These are phyloP conservation scores for Nerophis ophidion DNA, from an alignment of 2,113 vertebrate species.

Conservation along the genomic window DNA sequence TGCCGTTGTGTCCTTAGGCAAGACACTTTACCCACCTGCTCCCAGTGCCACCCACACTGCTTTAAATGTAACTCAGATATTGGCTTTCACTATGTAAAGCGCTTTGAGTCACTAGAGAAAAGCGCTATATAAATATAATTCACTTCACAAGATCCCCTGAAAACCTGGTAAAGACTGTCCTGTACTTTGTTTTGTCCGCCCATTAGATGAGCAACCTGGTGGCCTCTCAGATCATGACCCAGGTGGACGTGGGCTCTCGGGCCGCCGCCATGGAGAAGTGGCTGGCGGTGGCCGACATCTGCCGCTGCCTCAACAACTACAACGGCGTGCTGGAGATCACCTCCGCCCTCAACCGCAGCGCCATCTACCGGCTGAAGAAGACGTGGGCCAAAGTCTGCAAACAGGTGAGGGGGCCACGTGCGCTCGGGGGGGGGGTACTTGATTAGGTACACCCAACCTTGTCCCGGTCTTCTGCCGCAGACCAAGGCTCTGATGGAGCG, in stretches of 20 bases:
- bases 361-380: conserved; percentile 97
- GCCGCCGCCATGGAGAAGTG: conserved; percentile 93
- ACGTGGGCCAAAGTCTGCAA: conserved; percentile 98
- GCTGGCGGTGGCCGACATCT: conserved; percentile 95
- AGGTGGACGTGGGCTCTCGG: conserved; percentile 82
- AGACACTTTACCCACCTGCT: no score
- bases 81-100: no score
- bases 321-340: conserved; percentile 97
- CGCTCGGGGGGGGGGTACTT: background rate
- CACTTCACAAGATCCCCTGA: no score
- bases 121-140: no score
- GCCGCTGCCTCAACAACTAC: conserved; percentile 95
- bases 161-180: no score
- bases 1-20: no score
- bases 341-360: conserved; percentile 94
- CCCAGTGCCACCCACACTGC: no score
- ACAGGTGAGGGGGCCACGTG: conserved; percentile 70
- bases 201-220: conserved; percentile 97
- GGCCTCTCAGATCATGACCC: conserved; percentile 94
- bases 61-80: no score
- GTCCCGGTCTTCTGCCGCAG: conserved; percentile 55
- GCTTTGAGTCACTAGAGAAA: no score
- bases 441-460: background rate
- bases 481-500: conserved; percentile 95
- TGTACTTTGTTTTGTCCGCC: background rate